These are phyloP conservation scores for Sycophaga agraensis DNA, from an alignment of 1,140 invertebrate genomes.

Conservation along the genomic window DNA sequence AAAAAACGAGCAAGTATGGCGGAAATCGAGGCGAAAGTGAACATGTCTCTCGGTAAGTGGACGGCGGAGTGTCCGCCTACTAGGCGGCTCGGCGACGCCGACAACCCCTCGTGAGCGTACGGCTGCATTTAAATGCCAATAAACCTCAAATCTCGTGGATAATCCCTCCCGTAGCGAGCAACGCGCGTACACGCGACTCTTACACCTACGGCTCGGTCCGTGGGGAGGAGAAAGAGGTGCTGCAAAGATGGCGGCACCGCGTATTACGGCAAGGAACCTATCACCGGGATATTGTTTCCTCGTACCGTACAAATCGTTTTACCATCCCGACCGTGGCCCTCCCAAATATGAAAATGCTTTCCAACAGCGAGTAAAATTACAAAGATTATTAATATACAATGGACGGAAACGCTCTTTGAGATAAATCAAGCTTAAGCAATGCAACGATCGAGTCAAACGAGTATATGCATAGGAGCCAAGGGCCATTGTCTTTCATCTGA, in stretches of 20 bases:
- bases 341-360: not conserved
- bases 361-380: constrained; percentile 14
- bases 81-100: constrained; percentile 22
- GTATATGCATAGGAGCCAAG: too few relatives aligned
- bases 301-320: not conserved
- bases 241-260: constrained; percentile 39
- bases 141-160: not conserved
- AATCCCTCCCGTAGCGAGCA: not conserved
- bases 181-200: too few relatives aligned
- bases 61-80: constrained; percentile 17
- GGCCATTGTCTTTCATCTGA: too few relatives aligned
- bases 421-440: too few relatives aligned
- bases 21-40: constrained; percentile 56
- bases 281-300: constrained; percentile 2
- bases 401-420: too few relatives aligned
- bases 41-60: constrained; percentile 59
- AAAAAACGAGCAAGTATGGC: constrained; percentile 41
- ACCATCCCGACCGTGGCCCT: not conserved
- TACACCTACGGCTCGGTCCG: not conserved
- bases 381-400: not conserved
- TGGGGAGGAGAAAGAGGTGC: not conserved
- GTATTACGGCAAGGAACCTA: constrained; percentile 20
- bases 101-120: constrained; percentile 40
- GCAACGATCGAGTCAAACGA: too few relatives aligned
- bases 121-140: constrained; percentile 33